Evolutionary conservation across 2,113 vertebrate genomes (phyloP).

Genomic region (Serilophus lunatus): DNA sequence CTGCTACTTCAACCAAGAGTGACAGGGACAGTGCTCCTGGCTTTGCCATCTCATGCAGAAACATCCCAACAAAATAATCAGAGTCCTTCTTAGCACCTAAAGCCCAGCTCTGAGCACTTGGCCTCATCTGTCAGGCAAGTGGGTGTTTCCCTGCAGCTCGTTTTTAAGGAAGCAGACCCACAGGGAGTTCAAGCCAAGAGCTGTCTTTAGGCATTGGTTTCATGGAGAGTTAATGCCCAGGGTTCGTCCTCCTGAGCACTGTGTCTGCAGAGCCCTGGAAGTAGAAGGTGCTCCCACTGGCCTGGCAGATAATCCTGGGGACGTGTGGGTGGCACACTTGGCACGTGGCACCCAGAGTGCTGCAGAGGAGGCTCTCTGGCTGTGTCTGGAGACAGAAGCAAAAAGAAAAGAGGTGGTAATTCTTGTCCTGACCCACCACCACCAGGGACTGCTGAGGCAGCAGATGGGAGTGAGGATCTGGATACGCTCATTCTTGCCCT

Average conservation of each 20-base stretch:
- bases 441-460: neutral
- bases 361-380: neutral
- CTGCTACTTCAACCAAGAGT: neutral
- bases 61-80: neutral
- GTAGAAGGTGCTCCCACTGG: neutral
- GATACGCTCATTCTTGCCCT: neutral
- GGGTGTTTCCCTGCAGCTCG: neutral
- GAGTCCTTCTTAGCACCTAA: neutral
- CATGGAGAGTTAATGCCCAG: too few relatives aligned
- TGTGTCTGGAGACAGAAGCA: neutral
- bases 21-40: neutral
- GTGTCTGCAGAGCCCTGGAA: neutral
- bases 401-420: neutral
- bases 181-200: neutral
- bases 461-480: neutral
- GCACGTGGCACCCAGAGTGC: rapidly evolving
- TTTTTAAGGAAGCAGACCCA: neutral
- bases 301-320: neutral
- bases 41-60: neutral
- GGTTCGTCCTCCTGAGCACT: neutral
- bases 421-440: neutral
- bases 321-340: rapidly evolving
- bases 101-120: neutral
- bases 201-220: neutral
- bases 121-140: neutral